Evolutionary conservation across 2,797 vertebrate species (phyloP).

Genomic region (Acanthurus leucopareius): DNA sequence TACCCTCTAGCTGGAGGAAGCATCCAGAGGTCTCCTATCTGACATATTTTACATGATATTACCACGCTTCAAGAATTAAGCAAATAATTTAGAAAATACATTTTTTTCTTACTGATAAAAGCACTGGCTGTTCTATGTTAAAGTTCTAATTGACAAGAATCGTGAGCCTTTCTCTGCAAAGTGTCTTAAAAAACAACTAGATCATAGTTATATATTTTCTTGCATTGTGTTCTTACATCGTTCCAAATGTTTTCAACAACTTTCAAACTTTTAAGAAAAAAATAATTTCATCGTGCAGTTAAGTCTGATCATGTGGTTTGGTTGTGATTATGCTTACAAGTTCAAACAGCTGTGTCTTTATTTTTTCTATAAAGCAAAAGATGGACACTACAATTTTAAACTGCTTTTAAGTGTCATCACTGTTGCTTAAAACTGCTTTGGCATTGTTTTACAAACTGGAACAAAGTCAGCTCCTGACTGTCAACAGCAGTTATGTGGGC

Average conservation of each 20-base stretch:
- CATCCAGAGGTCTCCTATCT: neutral
- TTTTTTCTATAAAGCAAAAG: neutral
- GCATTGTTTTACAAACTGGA: neutral
- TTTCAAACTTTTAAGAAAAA: too few relatives aligned
- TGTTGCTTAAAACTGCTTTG: neutral
- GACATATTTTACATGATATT: slow-evolving; percentile 5
- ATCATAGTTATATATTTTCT: too few relatives aligned
- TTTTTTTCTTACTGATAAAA: neutral
- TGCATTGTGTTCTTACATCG: too few relatives aligned
- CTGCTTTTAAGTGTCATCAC: neutral
- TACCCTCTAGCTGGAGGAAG: slow-evolving; percentile 11
- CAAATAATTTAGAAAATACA: neutral
- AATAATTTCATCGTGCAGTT: too few relatives aligned
- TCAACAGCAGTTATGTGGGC: neutral
- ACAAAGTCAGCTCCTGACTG: neutral
- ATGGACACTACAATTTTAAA: neutral
- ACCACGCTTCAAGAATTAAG: neutral
- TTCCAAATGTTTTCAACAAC: too few relatives aligned
- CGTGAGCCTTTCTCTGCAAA: too few relatives aligned
- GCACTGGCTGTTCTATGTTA: neutral
- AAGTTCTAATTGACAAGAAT: neutral
- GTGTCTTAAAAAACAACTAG: too few relatives aligned
- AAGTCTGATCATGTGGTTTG: neutral
- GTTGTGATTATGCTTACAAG: too few relatives aligned
- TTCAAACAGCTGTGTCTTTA: too few relatives aligned